Evolutionary conservation across 2,888 invertebrate genomes (phyloP), one percentile per base, ranked within the genome.

Genomic region (Parapristionchus giblindavisi): DNA sequence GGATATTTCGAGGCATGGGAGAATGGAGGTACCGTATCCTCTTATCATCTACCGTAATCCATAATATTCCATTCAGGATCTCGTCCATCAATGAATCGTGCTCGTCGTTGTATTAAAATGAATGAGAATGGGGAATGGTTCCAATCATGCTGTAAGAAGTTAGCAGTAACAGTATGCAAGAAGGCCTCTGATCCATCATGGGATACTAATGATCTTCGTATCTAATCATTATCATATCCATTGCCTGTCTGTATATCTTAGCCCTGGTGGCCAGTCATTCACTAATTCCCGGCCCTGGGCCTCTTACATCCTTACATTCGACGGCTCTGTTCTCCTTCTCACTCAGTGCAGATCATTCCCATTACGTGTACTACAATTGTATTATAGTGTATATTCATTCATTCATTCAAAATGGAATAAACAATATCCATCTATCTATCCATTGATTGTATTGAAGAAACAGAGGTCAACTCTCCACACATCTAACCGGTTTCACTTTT

Each of bases 131-230:
- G 84, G 58, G 79, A 84, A 24, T 86, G 86, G 86, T 82, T 86
- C 81, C 86, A 86, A 76, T 84, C 83, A 29, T 86, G 86, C 80
- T 86, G 86, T 78, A 86, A 86, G 81, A 83, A 85, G 77, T 80
- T 82, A 74, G 85, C 84, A 8, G 81, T 76, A 60, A 79, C 82
- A 76, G 80, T 86, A 24, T 86, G 86, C 75, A 80, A 83, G 77
- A 85, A 85, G 73, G 36, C 66, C 60, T 63, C 75, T n/a, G 17
- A 66, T 8, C 38, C 61, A 29, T 40, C 43, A 11, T 68, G 56
- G 76, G 75, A 34, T 24, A 27, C 6, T 61, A 76, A 71, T 29
- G 43, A 56, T 56, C 38, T 60, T 6, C 52, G 14, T 11, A 11
- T 17, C 63, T 32, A 27, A 56, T 17, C 56, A 8, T n/a, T n/a